phyloP scores from a whole-genome alignment of 2,888 invertebrate species.

The Drosophila sordidapex region DNA sequence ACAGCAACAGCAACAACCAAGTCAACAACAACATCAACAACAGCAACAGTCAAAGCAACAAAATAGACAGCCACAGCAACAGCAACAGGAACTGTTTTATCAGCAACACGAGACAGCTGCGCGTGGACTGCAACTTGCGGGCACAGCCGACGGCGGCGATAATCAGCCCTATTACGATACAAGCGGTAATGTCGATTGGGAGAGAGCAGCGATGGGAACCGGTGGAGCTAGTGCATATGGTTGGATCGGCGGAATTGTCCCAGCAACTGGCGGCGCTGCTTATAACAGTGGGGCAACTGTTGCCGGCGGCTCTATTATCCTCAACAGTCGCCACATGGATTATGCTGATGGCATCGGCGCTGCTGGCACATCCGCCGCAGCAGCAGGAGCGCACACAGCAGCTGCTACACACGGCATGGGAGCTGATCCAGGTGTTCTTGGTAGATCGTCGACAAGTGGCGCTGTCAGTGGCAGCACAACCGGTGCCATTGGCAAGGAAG shows the following conservation, averaged over 20 bases:
- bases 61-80: slow-evolving; percentile 59
- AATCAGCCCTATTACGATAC: slow-evolving; percentile 84
- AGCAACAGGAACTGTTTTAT: slow-evolving; percentile 54
- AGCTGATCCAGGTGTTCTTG: slow-evolving; percentile 55
- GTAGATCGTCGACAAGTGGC: slow-evolving; percentile 31
- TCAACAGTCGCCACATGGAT: slow-evolving; percentile 82
- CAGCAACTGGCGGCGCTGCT: slow-evolving; percentile 79
- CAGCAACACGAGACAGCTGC: slow-evolving; percentile 81
- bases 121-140: slow-evolving; percentile 72
- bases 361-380: slow-evolving; percentile 82
- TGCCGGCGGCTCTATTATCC: slow-evolving; percentile 75
- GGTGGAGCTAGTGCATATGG: slow-evolving; percentile 84
- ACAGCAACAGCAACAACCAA: slow-evolving; percentile 76
- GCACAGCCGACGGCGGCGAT: slow-evolving; percentile 81
- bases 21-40: slow-evolving; percentile 58
- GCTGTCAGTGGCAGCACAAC: slow-evolving; percentile 71
- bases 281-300: slow-evolving; percentile 78
- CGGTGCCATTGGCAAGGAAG: slow-evolving; percentile 86
- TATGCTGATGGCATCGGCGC: slow-evolving; percentile 83
- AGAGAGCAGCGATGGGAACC: slow-evolving; percentile 84
- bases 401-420: slow-evolving; percentile 69
- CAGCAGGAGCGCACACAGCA: slow-evolving; percentile 67
- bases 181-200: slow-evolving; percentile 84
- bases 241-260: slow-evolving; percentile 81
- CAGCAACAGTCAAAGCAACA: slow-evolving; percentile 42